Percentiles rank a stretch among this genome's conserved stretches.
Conservation (phyloP, 2,888 invertebrate species). For the Petrophora chlorosata region DNA sequence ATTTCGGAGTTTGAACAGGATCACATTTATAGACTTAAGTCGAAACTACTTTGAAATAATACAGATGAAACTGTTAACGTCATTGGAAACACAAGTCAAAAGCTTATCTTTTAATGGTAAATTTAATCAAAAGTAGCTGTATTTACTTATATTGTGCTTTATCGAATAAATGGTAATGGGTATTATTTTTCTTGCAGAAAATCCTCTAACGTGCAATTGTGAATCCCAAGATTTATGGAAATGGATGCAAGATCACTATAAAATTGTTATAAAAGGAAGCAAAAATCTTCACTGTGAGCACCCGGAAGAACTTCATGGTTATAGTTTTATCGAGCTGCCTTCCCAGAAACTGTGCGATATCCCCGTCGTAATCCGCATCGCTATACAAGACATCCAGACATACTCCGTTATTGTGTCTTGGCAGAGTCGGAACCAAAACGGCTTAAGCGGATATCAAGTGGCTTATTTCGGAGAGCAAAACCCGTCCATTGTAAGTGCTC, state of each 20-base stretch:
- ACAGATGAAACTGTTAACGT: slow-evolving; percentile 89
- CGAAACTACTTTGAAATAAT: slow-evolving; percentile 92
- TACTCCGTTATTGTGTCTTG: slow-evolving; percentile 94
- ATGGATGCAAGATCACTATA: slow-evolving; percentile 95
- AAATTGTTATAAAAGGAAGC: slow-evolving; percentile 86
- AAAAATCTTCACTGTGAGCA: slow-evolving; percentile 90
- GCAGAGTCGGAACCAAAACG: slow-evolving; percentile 94
- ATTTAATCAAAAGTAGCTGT: not conserved
- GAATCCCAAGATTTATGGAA: slow-evolving; percentile 96
- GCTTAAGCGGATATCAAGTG: slow-evolving; percentile 92
- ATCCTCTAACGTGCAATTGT: slow-evolving; percentile 95
- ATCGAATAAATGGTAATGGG: not conserved
- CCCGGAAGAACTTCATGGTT: slow-evolving; percentile 91
- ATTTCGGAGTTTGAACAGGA: slow-evolving; percentile 89
- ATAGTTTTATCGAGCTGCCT: slow-evolving; percentile 89
- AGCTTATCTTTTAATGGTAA: slow-evolving; percentile 91
- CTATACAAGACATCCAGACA: slow-evolving; percentile 94
- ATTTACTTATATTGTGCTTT: not conserved
- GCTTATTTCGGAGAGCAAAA: slow-evolving; percentile 88
- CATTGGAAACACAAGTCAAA: slow-evolving; percentile 92
- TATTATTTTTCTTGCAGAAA: slow-evolving; percentile 83
- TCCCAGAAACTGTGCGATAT: slow-evolving; percentile 93
- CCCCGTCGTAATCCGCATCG: slow-evolving; percentile 91
- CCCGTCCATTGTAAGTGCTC: slow-evolving; percentile 79
- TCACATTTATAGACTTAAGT: slow-evolving; percentile 90